Evolutionary conservation across 2,113 vertebrate species (phyloP).

Genomic region (Lycaon pictus): DNA sequence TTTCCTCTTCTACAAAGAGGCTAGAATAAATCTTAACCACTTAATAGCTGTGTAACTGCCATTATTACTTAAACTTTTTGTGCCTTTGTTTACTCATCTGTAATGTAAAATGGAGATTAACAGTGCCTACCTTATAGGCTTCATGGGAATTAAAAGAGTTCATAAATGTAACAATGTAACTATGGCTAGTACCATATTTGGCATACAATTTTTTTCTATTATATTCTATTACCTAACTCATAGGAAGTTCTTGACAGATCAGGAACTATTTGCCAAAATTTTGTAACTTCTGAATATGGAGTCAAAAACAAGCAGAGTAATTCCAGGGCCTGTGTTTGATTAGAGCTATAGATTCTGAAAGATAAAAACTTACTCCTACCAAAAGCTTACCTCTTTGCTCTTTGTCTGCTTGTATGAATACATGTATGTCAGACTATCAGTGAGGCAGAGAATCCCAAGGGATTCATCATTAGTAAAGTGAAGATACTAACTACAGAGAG

Average conservation of each 20-base stretch:
- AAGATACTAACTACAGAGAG: conserved; percentile 18
- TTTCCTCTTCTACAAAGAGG: not conserved
- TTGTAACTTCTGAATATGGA: not conserved
- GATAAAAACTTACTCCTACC: not conserved
- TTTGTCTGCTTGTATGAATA: not conserved
- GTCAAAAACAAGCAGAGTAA: not conserved
- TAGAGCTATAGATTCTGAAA: not conserved
- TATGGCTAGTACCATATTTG: not conserved
- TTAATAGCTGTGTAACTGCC: not conserved
- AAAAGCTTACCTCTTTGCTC: not conserved
- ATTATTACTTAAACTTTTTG: conserved; percentile 3
- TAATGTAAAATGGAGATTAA: not conserved
- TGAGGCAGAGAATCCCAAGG: conserved; percentile 8
- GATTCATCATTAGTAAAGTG: not conserved
- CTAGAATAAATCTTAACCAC: not conserved
- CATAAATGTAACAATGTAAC: not conserved
- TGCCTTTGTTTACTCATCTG: not conserved
- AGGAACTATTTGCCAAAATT: not conserved
- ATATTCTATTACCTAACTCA: not conserved
- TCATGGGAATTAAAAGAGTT: not conserved
- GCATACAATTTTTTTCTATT: not conserved
- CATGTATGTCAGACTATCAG: not conserved
- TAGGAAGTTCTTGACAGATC: not conserved
- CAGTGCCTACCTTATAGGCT: not conserved
- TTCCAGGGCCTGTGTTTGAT: not conserved